Evolutionary conservation across 2,113 vertebrate genomes (phyloP).

Genomic region (Nettapus auritus): DNA sequence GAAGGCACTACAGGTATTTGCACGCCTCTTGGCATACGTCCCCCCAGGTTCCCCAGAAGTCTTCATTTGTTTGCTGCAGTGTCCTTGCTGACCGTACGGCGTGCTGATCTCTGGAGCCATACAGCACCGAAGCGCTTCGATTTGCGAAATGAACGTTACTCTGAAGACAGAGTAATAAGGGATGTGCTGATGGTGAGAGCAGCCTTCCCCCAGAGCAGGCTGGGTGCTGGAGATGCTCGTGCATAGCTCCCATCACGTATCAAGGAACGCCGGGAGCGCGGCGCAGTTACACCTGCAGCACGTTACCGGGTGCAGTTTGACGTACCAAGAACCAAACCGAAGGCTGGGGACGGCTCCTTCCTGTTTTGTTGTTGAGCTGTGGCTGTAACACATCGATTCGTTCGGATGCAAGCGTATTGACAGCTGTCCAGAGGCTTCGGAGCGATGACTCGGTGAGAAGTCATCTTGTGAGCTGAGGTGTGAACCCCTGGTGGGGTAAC

Average conservation of each 20-base stretch:
- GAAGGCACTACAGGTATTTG: neutral
- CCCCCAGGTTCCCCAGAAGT: neutral
- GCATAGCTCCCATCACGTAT: neutral
- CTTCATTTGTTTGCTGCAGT: neutral
- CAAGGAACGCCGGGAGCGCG: neutral
- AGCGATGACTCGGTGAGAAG: neutral
- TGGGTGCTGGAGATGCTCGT: neutral
- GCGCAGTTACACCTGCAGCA: neutral
- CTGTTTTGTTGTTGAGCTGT: neutral
- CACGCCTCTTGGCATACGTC: neutral
- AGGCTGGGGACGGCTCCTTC: neutral
- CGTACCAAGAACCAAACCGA: neutral
- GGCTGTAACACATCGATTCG: neutral
- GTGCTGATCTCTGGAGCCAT: neutral
- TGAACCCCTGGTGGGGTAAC: neutral
- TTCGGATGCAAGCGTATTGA: neutral
- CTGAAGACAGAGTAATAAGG: neutral
- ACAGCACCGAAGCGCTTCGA: neutral
- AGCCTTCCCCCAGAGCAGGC: neutral
- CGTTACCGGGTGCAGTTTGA: neutral
- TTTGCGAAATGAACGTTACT: constrained; percentile 8
- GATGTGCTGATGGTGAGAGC: neutral
- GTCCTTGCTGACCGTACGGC: neutral
- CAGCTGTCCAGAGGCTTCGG: neutral
- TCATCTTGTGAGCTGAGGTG: neutral